Base-by-base conservation (phyloP, 2,797 vertebrate genomes). In the Diplodus puntazzo region DNA sequence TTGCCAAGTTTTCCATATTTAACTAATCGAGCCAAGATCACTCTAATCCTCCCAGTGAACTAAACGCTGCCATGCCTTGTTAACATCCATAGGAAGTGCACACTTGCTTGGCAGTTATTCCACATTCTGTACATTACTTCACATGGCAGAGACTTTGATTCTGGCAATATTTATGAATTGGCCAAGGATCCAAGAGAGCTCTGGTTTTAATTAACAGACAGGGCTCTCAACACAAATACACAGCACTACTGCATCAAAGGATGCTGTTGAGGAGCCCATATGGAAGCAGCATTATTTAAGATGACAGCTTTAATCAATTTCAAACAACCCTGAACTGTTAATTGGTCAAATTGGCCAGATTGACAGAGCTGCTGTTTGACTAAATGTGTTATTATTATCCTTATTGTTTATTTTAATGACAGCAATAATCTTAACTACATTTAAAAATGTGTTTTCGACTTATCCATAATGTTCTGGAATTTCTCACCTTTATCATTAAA, bases 181-280 rank as follows among this genome's bases (percentile, higher is more conserved):
- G 87, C 77, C 4, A 2, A 20, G 20, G 73, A 77, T 79, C 67
- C 83, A 82, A 75, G 68, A 65, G 66, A 82, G 53, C 20, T 87
- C 88, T 91, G 91, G 73, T 17, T 88, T 87, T 88, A 88, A 93
- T 92, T 88, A 92, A 59, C 79, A 75, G 59, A 57, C 87, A 82
- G 80, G 84, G 85, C 86, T 86, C 80, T 82, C 87, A 89, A 73
- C 76, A 71, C 71, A 82, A 86, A 80, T 13, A 71, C 73, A 75
- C 52, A 57, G 71, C 0, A 52, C 77, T 83, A 75, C 82, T 82
- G 81, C 61, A 82, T 84, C 80, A 88, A 83, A 84, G 14, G 66
- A 67, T 81, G 85, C 81, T 79, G n/a, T 23, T 16, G 43, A 64
- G 49, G 48, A 83, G 73, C 61, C 58, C 74, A 88, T 54, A 49